Base-by-base conservation (phyloP, 2,888 invertebrate species). In the Drosophila mimica region DNA sequence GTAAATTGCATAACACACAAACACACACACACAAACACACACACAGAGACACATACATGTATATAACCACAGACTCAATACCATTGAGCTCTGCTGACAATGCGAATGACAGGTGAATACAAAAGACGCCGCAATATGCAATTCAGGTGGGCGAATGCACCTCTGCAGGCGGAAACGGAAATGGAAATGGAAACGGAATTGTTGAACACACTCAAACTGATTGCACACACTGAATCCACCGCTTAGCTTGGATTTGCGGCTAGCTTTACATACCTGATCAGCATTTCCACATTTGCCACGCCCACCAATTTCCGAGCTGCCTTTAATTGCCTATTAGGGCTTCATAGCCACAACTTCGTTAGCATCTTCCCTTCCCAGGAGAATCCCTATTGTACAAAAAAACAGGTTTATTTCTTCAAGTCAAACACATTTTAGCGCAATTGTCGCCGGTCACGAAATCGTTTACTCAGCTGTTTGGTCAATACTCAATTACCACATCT, bases 141-240 rank as follows among this genome's bases (percentile, higher is more conserved):
- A 70, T 49, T 51, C 51, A 51, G 43, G 34, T 74, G 75, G 84
- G 74, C 74, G 54, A 17, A 61, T 72, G 62, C 68, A 43, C 25
- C 51, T 25, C 15, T 61, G 72, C 54, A 70, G 61, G 20, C 49
- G 64, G 40, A 64, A 64, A 65, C 46, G 46, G 36, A 63, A 61
- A 64, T 52, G 46, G 36, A 63, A 61, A 64, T 49, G 61, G 58
- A 79, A 70, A 66, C 78, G 85, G 82, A 82, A 79, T 52, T 61
- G 73, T 61, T 68, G 74, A 79, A 74, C 89, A 76, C 87, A 89
- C 88, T 83, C 89, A 76, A 79, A 67, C 75, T 77, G 90, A 86
- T 81, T 86, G 84, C 84, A 81, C n/a, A 33, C 67, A 74, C 62
- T 70, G 65, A 71, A 69, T 76, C 61, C 63, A 71, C 52, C 56